Base-by-base conservation (phyloP, 2,888 invertebrate species). In the Epinotia bilunana region DNA sequence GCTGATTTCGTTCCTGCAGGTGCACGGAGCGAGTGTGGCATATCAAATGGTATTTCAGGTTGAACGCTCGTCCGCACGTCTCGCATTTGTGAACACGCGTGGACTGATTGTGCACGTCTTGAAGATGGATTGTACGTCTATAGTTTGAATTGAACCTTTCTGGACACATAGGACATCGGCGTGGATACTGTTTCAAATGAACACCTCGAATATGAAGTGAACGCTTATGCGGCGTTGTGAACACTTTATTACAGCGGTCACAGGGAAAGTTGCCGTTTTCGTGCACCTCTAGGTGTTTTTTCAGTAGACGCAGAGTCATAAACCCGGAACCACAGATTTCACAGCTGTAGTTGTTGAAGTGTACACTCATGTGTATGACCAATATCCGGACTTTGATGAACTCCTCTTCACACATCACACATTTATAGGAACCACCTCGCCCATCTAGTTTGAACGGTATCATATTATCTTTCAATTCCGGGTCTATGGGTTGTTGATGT, bases 351-450 rank as follows among this genome's bases (percentile, higher is more conserved):
- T 93, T 93, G 69, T 90, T 93, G 63, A 94, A 94, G 74, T 94
- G 94, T 0, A 90, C 91, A 75, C 92, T 93, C 94, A 94, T 94
- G 67, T 94, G 94, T 2, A 93, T 93, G 0, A 93, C 93, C 23
- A 94, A 80, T 58, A 90, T 89, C 2, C 93, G 83, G 0, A 93
- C 86, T 88, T 94, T 93, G 43, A 92, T 90, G 64, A 94, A 93
- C 6, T 78, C 85, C 65, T 91, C 84, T 0, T 89, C 84, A 75
- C 94, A 94, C 23, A 94, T 85, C 0, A 91, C 92, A 76, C 94
- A 94, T 76, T 84, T 87, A 77, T 90, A 93, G 0, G 87, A 85
- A 2, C 87, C 89, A 0, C 86, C 87, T 0, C 81, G 79, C 0
- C 85, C 78, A 11, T 89, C 88, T 0, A 94, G 78, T 77, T 90